Percentiles rank a stretch among this genome's conserved stretches.
Conservation (phyloP, 1,140 invertebrate genomes). For the Neocloeon triangulifer region DNA sequence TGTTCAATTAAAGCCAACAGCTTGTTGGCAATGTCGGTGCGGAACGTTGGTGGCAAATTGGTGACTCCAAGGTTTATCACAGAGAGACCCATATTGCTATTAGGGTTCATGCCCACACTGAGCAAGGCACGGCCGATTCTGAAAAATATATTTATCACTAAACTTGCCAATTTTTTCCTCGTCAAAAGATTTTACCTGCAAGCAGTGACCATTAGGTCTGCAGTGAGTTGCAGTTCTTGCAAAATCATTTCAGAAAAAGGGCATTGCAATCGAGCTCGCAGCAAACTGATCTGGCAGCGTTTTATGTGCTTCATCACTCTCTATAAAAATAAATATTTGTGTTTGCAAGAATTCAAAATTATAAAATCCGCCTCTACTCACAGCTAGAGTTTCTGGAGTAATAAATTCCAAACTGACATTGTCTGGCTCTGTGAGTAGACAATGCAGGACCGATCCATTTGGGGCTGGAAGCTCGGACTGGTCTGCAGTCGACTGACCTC, state of each 20-base stretch:
- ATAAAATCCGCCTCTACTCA: conserved; percentile 15
- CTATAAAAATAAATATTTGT: conserved; percentile 17
- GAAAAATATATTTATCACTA: no score
- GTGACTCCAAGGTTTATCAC: conserved; percentile 36
- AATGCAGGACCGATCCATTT: conserved; percentile 34
- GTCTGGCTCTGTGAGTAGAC: conserved; percentile 35
- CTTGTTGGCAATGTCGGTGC: conserved; percentile 41
- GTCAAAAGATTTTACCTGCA: conserved; percentile 18
- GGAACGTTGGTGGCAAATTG: conserved; percentile 32
- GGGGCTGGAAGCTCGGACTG: conserved; percentile 29
- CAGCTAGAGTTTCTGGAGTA: conserved; percentile 30
- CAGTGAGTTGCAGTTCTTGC: conserved; percentile 30
- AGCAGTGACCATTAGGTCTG: conserved; percentile 35
- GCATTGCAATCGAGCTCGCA: conserved; percentile 19
- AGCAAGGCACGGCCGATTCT: conserved; percentile 33
- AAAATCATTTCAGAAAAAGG: conserved; percentile 24
- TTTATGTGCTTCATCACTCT: conserved; percentile 33
- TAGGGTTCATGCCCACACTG: conserved; percentile 32
- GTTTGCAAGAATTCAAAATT: background rate
- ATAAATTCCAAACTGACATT: conserved; percentile 32
- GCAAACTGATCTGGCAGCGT: conserved; percentile 23
- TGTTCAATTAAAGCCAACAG: conserved; percentile 31
- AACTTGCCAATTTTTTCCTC: no score
- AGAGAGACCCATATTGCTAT: conserved; percentile 31
- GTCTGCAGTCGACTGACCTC: conserved; percentile 23